A percentile compares a stretch with the other conserved stretches of the same genome.
phyloP scores from a whole-genome alignment of 1,140 invertebrate species.

The Drosophila paulistorum region DNA sequence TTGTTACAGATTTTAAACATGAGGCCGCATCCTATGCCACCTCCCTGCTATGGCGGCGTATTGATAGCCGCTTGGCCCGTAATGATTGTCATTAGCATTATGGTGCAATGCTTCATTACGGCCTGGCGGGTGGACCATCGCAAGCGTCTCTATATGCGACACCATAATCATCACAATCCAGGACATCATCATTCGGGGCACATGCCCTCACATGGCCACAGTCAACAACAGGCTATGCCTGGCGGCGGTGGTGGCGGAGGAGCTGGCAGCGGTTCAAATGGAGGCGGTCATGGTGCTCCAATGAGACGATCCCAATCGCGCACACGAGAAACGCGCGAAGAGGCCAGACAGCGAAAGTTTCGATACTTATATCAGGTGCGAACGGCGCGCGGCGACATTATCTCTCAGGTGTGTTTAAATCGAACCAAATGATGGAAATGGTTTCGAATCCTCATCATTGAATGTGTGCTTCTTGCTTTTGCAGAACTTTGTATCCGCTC shows the following conservation, averaged over 20 bases:
- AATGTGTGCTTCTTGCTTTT: constrained; percentile 35
- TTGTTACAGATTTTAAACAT: constrained; percentile 68
- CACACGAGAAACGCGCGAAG: constrained; percentile 88
- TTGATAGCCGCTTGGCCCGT: constrained; percentile 79
- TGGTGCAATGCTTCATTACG: constrained; percentile 82
- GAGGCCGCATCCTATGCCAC: constrained; percentile 77
- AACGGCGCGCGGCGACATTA: constrained; percentile 94
- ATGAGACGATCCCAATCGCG: constrained; percentile 65
- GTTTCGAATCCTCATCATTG: background rate
- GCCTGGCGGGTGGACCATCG: constrained; percentile 82
- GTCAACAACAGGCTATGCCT: constrained; percentile 48
- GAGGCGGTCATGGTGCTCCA: constrained; percentile 48
- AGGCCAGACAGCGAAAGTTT: constrained; percentile 92
- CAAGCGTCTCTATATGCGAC: constrained; percentile 74
- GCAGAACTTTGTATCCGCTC: constrained; percentile 91
- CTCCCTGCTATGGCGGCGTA: constrained; percentile 80
- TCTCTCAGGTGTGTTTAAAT: constrained; percentile 88
- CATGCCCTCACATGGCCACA: constrained; percentile 42
- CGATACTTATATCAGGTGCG: constrained; percentile 94
- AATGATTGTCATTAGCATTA: constrained; percentile 77
- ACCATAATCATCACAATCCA: constrained; percentile 57
- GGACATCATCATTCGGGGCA: constrained; percentile 52
- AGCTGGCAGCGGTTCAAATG: background rate
- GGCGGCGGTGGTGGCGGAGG: background rate
- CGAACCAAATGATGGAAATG: background rate